Base-by-base conservation (phyloP, 2,888 invertebrate species). In the Rhodophaea formosa region DNA sequence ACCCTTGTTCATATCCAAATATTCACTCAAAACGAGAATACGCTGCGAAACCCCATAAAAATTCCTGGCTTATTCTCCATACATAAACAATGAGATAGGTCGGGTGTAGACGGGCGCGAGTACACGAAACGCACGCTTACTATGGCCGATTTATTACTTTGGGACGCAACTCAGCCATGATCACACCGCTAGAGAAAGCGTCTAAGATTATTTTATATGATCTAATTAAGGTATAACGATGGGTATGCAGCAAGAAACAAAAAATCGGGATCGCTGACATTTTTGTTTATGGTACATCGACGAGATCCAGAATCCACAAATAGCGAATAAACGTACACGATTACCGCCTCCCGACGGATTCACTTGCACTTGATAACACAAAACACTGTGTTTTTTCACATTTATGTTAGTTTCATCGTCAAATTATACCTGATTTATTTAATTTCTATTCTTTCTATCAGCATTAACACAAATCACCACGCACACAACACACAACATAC, bases 221-320 rank as follows among this genome's bases (percentile, higher is more conserved):
- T 90, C 83, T 88, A 89, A 88, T 88, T 89, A 87, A 75, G 81
- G 82, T 89, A 76, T 80, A 88, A 82, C 84, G 86, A 86, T 85
- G 82, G 84, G 83, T 83, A 90, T 86, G 86, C 89, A 86, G 84
- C 76, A 79, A 87, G 90, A 91, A 90, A 90, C 90, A 91, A 91
- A 92, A 92, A 91, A 90, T 91, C 79, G 86, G 88, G 90, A 91
- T 90, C 90, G 91, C 91, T 91, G 91, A 91, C 92, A 92, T 91
- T 92, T 91, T 92, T 92, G 91, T 92, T 92, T 92, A 91, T 91
- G 91, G 91, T 91, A 89, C 90, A 88, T 89, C 85, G 87, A 88
- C 82, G 84, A 86, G 80, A 87, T 89, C 84, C 86, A 87, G 87
- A 88, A 88, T 89, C 89, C 89, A 88, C 89, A 90, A 90, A 90